Evolutionary conservation across 1,140 invertebrate genomes (phyloP).

Genomic region (Drosophila pectinifera): DNA sequence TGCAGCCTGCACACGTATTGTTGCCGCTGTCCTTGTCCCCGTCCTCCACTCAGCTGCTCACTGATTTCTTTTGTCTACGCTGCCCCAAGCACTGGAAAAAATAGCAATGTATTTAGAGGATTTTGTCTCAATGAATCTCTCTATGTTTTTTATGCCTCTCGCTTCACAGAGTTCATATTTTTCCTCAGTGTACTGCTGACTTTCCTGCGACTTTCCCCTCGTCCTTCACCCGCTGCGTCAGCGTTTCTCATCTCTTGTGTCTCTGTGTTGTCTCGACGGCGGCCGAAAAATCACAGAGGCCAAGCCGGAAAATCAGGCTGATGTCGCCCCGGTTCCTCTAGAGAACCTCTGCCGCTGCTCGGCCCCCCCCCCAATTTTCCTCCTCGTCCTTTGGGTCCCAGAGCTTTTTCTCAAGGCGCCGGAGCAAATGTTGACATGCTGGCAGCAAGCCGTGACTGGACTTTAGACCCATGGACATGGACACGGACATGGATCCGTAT

Average conservation of each 20-base stretch:
- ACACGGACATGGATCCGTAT: slow-evolving; percentile 48
- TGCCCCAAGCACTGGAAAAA: slow-evolving; percentile 21
- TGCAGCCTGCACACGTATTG: slow-evolving; percentile 55
- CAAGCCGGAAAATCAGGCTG: slow-evolving; percentile 72
- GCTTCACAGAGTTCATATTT: neutral
- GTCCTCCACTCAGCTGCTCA: slow-evolving; percentile 29
- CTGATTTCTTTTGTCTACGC: slow-evolving; percentile 78
- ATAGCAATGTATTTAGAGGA: neutral
- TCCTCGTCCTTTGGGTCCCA: neutral
- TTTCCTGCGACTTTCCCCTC: slow-evolving; percentile 10
- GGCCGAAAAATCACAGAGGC: slow-evolving; percentile 75
- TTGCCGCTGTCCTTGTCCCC: slow-evolving; percentile 49
- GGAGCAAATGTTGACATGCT: slow-evolving; percentile 62
- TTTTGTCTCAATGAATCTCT: neutral
- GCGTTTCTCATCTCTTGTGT: slow-evolving; percentile 44
- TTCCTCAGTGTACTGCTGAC: slow-evolving; percentile 27
- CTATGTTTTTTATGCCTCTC: neutral
- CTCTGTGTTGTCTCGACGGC: slow-evolving; percentile 36
- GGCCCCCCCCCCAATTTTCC: neutral
- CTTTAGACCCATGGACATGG: slow-evolving; percentile 38
- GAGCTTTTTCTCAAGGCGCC: slow-evolving; percentile 57
- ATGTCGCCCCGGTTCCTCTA: slow-evolving; percentile 40
- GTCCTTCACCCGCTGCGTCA: slow-evolving; percentile 35
- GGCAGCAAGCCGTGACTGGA: slow-evolving; percentile 60
- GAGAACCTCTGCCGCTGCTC: neutral